Conservation (phyloP, 1,140 invertebrate genomes). For the Papilio glaucus region DNA sequence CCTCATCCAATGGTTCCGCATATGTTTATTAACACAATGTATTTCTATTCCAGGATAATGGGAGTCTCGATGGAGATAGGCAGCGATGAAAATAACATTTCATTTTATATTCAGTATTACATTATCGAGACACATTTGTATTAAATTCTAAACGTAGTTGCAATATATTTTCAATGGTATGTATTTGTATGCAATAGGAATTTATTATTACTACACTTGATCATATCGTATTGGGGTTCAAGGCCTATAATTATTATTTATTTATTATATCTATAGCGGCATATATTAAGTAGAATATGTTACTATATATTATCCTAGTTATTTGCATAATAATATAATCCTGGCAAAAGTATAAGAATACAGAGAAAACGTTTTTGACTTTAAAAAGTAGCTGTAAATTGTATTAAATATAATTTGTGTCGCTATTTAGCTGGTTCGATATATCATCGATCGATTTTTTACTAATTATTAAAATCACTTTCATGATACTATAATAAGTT, state of each 20-base stretch:
- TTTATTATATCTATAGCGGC: slow-evolving; percentile 37
- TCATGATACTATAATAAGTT: too few species aligned
- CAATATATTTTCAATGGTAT: slow-evolving; percentile 50
- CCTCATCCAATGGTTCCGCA: too few species aligned
- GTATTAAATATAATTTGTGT: too few species aligned
- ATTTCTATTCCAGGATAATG: slow-evolving; percentile 30
- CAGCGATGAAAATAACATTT: slow-evolving; percentile 44
- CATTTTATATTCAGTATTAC: slow-evolving; percentile 65
- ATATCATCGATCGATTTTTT: too few species aligned
- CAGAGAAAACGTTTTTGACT: too few species aligned
- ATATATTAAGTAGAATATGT: slow-evolving; percentile 44
- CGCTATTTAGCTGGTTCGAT: too few species aligned
- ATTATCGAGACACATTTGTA: slow-evolving; percentile 54
- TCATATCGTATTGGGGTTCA: slow-evolving; percentile 52
- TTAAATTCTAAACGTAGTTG: slow-evolving; percentile 53
- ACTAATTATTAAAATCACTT: neutral
- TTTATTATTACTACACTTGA: slow-evolving; percentile 49
- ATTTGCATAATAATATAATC: slow-evolving; percentile 17
- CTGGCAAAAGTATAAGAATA: too few species aligned
- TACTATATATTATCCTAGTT: slow-evolving; percentile 33
- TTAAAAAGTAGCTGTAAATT: too few species aligned
- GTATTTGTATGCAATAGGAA: slow-evolving; percentile 55
- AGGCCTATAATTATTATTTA: slow-evolving; percentile 52
- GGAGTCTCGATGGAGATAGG: slow-evolving; percentile 35
- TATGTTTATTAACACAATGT: too few species aligned